Evolutionary conservation across 2,888 invertebrate genomes (phyloP), one percentile per base, ranked within the genome.

Genomic region (Lordiphosa andalusiaca): DNA sequence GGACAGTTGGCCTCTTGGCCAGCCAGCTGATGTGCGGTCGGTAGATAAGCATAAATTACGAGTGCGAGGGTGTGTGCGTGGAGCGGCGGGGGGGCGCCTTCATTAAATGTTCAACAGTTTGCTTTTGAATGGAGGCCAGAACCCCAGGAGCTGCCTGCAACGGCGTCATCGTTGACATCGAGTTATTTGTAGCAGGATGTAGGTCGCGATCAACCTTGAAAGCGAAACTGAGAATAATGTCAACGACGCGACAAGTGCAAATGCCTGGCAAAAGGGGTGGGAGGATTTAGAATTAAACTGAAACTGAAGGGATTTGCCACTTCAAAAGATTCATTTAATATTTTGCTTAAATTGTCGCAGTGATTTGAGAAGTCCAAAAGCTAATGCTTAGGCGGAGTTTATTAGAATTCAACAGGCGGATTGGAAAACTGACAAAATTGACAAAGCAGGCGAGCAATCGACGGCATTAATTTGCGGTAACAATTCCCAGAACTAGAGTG

Each of bases 161-260:
- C 51, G 38, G 56, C 56, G 38, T 38, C 23, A 33, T 25, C 53
- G 42, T 38, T 47, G 55, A 62, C 57, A 59, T 57, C 52, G 56
- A 67, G 69, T 72, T 74, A 70, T 78, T 78, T 71, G 66, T 63
- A 80, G 53, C 71, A 75, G 71, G 68, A 75, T 78, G 71, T 74
- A 54, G 59, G 56, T 63, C 58, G 62, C 30, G 30, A 37, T 64
- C 63, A 62, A 44, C 63, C 73, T 80, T 75, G 76, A 58, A 62
- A 66, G 16, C 56, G 60, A 67, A 72, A 64, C 58, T 60, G 67
- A 67, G 59, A 54, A 49, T 56, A 41, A 42, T 50, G 42, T 53
- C 52, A 56, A 53, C 46, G 50, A 65, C 57, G 59, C 46, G 25
- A 42, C 46, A 25, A 39, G 63, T 55, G 50, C 56, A 46, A 47